phyloP scores from a whole-genome alignment of 2,797 vertebrate species.

The Tragopan temminckii region DNA sequence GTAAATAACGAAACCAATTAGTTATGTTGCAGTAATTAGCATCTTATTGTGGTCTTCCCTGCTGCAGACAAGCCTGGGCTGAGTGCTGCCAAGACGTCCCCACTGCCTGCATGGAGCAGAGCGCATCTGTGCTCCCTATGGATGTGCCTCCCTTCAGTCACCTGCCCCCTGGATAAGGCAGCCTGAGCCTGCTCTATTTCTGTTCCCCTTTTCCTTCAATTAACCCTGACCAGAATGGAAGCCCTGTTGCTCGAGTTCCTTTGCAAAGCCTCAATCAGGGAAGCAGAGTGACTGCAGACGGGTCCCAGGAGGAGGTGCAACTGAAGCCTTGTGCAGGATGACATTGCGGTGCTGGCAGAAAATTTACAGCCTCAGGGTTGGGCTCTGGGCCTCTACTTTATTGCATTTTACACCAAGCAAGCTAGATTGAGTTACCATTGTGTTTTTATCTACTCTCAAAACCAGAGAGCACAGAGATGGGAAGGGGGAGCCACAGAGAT shows the following conservation, averaged over 20 bases:
- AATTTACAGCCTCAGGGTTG: neutral
- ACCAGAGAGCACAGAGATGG: neutral
- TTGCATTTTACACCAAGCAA: neutral
- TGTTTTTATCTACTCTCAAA: neutral
- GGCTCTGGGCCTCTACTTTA: constrained; percentile 1
- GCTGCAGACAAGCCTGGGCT: neutral
- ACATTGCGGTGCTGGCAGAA: neutral
- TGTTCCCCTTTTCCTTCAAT: neutral
- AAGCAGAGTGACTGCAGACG: accelerated
- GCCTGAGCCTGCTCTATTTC: neutral
- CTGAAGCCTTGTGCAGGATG: neutral
- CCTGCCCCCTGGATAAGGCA: neutral
- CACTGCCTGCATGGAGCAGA: neutral
- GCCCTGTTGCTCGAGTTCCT: neutral
- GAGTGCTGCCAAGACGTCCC: neutral
- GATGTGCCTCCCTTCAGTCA: neutral
- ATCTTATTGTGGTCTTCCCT: neutral
- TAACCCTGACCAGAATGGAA: neutral
- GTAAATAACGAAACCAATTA: neutral
- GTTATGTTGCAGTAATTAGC: neutral
- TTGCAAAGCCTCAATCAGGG: neutral
- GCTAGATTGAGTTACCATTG: neutral
- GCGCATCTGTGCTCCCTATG: neutral
- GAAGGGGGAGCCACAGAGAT: neutral
- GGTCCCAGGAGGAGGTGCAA: neutral